These are phyloP conservation scores for Thereva unica DNA, from an alignment of 2,888 invertebrate species.

Conservation along the genomic window DNA sequence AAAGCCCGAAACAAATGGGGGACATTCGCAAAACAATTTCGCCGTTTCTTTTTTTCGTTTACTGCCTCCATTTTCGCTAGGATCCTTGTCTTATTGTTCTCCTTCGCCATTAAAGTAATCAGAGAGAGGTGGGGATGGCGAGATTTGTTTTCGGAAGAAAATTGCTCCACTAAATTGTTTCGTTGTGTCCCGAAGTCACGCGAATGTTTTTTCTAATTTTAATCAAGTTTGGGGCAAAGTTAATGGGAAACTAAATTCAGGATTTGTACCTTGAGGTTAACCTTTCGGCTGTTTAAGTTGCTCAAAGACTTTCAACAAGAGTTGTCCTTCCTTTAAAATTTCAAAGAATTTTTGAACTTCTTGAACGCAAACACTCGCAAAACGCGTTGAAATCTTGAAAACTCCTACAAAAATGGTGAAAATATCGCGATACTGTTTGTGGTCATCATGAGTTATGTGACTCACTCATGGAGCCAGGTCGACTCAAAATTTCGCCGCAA, in stretches of 20 bases:
- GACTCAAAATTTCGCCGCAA: too few species aligned
- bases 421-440: too few species aligned
- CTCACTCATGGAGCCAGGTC: too few species aligned
- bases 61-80: conserved; percentile 16
- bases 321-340: too few species aligned
- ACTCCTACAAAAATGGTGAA: too few species aligned
- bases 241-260: not conserved
- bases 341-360: too few species aligned
- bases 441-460: too few species aligned
- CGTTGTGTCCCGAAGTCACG: conserved; percentile 21
- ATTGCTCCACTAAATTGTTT: conserved; percentile 24
- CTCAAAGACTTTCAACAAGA: too few species aligned
- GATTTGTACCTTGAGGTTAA: too few species aligned
- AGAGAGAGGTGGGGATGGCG: conserved; percentile 6
- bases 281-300: too few species aligned
- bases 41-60: conserved; percentile 17
- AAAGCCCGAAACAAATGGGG: conserved; percentile 31
- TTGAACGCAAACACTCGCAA: too few species aligned
- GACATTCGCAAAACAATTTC: conserved; percentile 19
- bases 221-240: conserved; percentile 11
- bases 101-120: conserved; percentile 9
- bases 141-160: not conserved
- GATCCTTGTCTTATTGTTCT: conserved; percentile 12
- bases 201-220: conserved; percentile 17
- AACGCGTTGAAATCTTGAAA: too few species aligned